These are phyloP conservation scores for Poeciliopsis occidentalis DNA, from an alignment of 2,113 vertebrate species.

Conservation along the genomic window DNA sequence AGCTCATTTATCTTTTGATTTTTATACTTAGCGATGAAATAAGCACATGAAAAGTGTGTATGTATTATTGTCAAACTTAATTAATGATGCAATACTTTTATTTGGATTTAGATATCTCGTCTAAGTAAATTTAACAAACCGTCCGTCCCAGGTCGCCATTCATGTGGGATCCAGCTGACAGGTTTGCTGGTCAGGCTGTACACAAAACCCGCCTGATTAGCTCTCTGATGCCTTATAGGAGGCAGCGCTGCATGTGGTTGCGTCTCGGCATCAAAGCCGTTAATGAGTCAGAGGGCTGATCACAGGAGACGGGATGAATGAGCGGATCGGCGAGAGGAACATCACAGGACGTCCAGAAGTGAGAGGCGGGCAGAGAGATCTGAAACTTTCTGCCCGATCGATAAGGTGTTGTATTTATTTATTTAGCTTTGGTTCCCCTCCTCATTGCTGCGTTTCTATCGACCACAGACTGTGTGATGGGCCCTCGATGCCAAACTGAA, in stretches of 20 bases:
- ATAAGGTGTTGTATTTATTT: conserved; percentile 18
- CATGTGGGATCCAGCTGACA: too few species aligned
- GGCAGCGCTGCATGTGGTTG: neutral
- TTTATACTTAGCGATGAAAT: too few species aligned
- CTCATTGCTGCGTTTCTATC: conserved; percentile 10
- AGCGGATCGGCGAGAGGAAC: conserved; percentile 42
- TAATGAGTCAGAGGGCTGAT: conserved; percentile 52
- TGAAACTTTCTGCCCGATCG: conserved; percentile 49
- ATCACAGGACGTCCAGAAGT: conserved; percentile 18
- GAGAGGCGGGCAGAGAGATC: conserved; percentile 31
- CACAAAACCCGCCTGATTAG: conserved; percentile 36
- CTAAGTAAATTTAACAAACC: too few species aligned
- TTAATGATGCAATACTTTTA: too few species aligned
- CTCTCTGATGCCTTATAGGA: conserved; percentile 21
- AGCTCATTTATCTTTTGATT: too few species aligned
- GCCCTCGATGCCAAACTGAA: conserved; percentile 7
- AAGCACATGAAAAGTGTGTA: too few species aligned
- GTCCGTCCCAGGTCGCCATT: too few species aligned
- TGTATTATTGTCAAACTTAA: too few species aligned
- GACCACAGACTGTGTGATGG: neutral
- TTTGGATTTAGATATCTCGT: too few species aligned
- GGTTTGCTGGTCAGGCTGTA: conserved; percentile 9
- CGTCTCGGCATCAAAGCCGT: conserved; percentile 33
- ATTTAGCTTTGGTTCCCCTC: conserved; percentile 1
- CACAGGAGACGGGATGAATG: conserved; percentile 57